Percentiles rank a stretch among this genome's conserved stretches.
These are phyloP conservation scores for Acanthurus lineatus DNA, from an alignment of 2,797 vertebrate genomes.

Conservation along the genomic window DNA sequence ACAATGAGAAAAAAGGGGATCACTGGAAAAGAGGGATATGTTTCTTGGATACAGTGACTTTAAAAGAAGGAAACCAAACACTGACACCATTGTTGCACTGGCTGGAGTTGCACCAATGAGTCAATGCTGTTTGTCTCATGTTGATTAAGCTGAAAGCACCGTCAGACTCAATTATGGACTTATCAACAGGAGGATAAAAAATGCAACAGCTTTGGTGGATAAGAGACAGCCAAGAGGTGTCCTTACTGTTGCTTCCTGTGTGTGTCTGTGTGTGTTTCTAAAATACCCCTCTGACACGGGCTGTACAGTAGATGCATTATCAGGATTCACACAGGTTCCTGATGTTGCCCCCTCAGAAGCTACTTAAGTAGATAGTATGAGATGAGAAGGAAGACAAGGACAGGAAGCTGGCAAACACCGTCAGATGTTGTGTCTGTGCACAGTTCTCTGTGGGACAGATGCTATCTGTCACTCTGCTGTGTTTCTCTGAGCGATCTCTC, in stretches of 20 bases:
- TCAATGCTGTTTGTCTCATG: too few relatives aligned
- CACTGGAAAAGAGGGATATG: background rate
- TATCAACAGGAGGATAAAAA: background rate
- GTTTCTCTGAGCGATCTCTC: slow-evolving; percentile 53
- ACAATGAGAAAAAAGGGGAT: background rate
- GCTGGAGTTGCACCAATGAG: background rate
- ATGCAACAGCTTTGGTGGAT: background rate
- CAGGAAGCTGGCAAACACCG: slow-evolving; percentile 37
- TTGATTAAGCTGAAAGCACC: slow-evolving; percentile 4
- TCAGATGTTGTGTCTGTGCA: slow-evolving; percentile 21
- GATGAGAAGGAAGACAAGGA: slow-evolving; percentile 11
- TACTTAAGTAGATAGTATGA: slow-evolving; percentile 10
- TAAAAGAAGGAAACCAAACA: background rate
- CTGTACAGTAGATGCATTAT: background rate
- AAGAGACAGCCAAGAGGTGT: background rate
- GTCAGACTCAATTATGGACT: background rate
- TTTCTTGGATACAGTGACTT: background rate
- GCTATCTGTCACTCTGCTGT: slow-evolving; percentile 46
- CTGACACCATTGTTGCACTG: background rate
- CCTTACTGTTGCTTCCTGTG: too few relatives aligned
- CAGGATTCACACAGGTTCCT: slow-evolving; percentile 3
- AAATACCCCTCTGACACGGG: background rate
- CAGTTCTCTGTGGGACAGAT: slow-evolving; percentile 49
- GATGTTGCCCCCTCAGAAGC: slow-evolving; percentile 14
- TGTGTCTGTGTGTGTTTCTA: background rate